Evolutionary conservation across 2,113 vertebrate genomes (phyloP), one percentile per base, ranked within the genome.

Genomic region (Ondatra zibethicus): DNA sequence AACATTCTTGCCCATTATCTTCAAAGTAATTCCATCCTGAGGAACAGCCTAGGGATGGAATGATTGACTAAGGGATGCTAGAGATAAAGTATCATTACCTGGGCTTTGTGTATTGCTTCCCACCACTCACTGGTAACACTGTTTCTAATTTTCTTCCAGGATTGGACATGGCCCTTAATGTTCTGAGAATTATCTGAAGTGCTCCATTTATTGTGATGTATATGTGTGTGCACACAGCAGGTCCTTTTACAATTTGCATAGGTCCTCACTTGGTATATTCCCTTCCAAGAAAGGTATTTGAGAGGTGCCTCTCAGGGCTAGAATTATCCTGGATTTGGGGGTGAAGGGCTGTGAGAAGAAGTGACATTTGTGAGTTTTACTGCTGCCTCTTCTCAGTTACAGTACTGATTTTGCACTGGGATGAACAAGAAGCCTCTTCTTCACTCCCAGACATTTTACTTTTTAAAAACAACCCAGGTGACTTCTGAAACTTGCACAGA

Each of bases 401-500:
- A 70, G 36, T 76, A n/a, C n/a, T 72, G 52, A 58, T 23, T 89
- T 47, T 84, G 33, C 85, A 89, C 23, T 1, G 23, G 7, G 6
- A 5, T 21, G 8, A 68, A 47, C 42, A 93, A 89, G 86, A 89
- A 11, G 3, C 47, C 68, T 87, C 72, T 90, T 86, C 66, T n/a
- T 70, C 17, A 55, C 33, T 73, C n/a, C 47, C 42, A 55, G 45
- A 80, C 58, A 52, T 66, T n/a, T 88, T 16, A 52, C n/a, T 95
- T 91, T 91, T 91, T 88, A 93, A 75, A 92, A 93, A 89, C n/a
- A 65, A 92, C 55, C 88, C 29, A 0, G 58, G 17, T 87, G 81
- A 93, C 88, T 39, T 88, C 84, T 63, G 23, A 97, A 94, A 96
- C 85, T 92, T 6, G 3, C 70, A 93, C 72, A 70, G 87, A 96